Percentiles rank a stretch among this genome's conserved stretches.
Conservation (phyloP, 2,797 vertebrate species). For the Smutsia gigantea region DNA sequence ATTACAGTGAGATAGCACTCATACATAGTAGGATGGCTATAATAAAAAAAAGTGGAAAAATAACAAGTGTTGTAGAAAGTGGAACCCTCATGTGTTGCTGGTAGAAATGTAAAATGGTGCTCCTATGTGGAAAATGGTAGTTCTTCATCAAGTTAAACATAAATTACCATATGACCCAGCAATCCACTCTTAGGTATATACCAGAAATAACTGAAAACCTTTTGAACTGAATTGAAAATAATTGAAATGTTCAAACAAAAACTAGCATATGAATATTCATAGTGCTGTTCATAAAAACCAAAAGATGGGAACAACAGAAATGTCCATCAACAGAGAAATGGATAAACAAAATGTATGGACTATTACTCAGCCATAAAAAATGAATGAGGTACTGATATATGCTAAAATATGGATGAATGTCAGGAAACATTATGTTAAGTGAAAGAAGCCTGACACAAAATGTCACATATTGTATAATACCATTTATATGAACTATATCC, state of each 20-base stretch:
- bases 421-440: background rate
- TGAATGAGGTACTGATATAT: background rate
- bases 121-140: background rate
- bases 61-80: background rate
- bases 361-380: background rate
- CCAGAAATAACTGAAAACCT: slow-evolving; percentile 6
- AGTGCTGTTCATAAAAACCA: background rate
- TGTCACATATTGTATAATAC: background rate
- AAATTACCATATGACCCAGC: background rate
- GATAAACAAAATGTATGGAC: background rate
- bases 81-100: background rate
- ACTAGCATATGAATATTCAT: background rate
- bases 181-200: slow-evolving; percentile 6
- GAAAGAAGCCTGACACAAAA: background rate
- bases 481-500: slow-evolving; percentile 12
- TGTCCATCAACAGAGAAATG: background rate
- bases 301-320: background rate
- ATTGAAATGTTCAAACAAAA: background rate
- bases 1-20: background rate
- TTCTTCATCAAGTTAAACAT: background rate
- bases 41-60: background rate
- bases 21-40: background rate
- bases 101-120: background rate
- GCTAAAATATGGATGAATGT: background rate
- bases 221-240: no score